Percentiles rank a stretch among this genome's conserved stretches.
Evolutionary conservation across 30 jellyfish, hydroid and myxozoan species (phyloP).

Genomic region (Chrysaora quinquecirrha): DNA sequence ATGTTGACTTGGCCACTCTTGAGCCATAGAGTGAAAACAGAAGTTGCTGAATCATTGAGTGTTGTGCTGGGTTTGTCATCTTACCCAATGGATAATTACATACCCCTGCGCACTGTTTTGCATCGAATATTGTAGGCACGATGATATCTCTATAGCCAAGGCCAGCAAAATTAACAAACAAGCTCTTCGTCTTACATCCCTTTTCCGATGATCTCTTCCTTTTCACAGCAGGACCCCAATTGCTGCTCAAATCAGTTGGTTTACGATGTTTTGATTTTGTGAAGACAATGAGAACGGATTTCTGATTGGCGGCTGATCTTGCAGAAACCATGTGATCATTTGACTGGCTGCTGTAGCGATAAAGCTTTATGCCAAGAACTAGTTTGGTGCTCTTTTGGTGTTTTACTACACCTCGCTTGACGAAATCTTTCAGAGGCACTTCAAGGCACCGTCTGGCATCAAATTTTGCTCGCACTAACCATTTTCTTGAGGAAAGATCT

Average conservation of each 20-base stretch:
- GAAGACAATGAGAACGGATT: background rate
- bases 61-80: slow-evolving; percentile 62
- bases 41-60: slow-evolving; percentile 64
- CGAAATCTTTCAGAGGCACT: background rate
- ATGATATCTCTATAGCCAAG: slow-evolving; percentile 61
- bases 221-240: too few relatives aligned
- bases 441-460: background rate
- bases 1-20: slow-evolving; percentile 50
- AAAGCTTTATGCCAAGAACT: background rate
- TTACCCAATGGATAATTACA: slow-evolving; percentile 71
- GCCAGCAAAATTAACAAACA: slow-evolving; percentile 58
- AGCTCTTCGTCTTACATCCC: slow-evolving; percentile 53
- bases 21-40: slow-evolving; percentile 49
- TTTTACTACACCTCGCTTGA: background rate
- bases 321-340: background rate
- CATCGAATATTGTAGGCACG: slow-evolving; percentile 68
- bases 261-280: too few relatives aligned
- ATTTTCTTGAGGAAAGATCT: slow-evolving; percentile 12
- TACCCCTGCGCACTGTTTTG: slow-evolving; percentile 73
- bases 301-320: background rate
- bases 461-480: background rate
- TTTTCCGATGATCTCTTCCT: background rate
- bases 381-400: background rate
- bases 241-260: too few relatives aligned
- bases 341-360: background rate